Percentiles rank a stretch among this genome's conserved stretches.
Evolutionary conservation across 92 coral and sea anemone genomes (phyloP).

Genomic region (Nematostella vectensis): DNA sequence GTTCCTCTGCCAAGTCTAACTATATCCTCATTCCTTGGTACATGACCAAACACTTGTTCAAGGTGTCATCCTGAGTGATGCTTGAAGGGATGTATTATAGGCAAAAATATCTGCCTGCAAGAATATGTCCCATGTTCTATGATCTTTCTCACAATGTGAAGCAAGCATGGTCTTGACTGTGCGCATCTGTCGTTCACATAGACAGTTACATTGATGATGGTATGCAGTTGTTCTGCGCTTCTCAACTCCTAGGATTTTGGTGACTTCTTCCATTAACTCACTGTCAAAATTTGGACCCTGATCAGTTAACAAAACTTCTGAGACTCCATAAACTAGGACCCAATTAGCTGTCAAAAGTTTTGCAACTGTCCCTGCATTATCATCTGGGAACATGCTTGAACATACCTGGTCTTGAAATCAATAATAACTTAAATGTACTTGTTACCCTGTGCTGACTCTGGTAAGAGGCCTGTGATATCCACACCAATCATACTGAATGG

Average conservation of each 20-base stretch:
- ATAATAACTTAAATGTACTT: not conserved
- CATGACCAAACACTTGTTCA: not conserved
- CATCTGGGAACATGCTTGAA: constrained; percentile 8
- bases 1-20: not conserved
- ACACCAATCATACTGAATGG: not conserved
- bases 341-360: not conserved
- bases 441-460: constrained; percentile 1
- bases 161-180: not conserved
- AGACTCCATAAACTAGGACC: constrained; percentile 2
- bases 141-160: constrained; percentile 1
- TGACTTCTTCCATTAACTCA: not conserved
- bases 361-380: constrained; percentile 8
- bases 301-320: constrained; percentile 1
- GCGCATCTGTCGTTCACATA: constrained; percentile 2
- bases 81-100: not conserved
- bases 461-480: constrained; percentile 2
- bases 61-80: not conserved
- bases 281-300: constrained; percentile 1
- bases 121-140: constrained; percentile 7
- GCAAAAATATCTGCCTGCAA: constrained; percentile 11
- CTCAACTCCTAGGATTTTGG: constrained; percentile 1
- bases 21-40: not conserved
- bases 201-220: not conserved
- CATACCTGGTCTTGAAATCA: constrained; percentile 1
- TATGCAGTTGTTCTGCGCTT: not conserved